Evolutionary conservation across 2,888 invertebrate species (phyloP), one percentile per base, ranked within the genome.

Genomic region (Petrophora chlorosata): DNA sequence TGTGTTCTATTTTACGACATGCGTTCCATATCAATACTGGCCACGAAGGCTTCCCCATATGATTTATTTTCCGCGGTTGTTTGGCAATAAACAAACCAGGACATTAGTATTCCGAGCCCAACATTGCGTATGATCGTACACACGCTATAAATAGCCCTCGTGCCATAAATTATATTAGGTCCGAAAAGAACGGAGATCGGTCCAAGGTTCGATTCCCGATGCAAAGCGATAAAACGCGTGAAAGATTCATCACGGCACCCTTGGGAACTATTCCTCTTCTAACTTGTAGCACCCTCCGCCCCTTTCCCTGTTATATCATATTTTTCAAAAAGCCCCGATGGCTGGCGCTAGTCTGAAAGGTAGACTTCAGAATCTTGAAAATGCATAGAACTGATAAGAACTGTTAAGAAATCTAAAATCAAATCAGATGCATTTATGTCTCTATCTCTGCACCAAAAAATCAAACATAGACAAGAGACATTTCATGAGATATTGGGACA

Each of bases 201-300:
- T 72, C 62, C 59, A 64, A 73, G 78, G 77, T 84, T 85, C 81
- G 82, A 82, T 80, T 83, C 80, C 67, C 75, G 79, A 82, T 83
- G 79, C 79, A 76, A 76, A 79, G 75, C 85, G 85, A 85, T 85
- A 86, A 87, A 85, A 78, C 82, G 85, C 83, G 82, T 83, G 81
- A 85, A 85, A 85, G 85, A 87, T 88, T 88, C 88, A 88, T 89
- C 87, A 82, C 76, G 65, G 75, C 79, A 71, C 86, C 79, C 84
- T 52, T 59, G 85, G 80, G 88, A 73, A 70, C 85, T 72, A 88
- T 88, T 82, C 71, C 79, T 88, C 82, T 81, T 79, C 79, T 65
- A 87, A 87, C 73, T 86, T 84, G 79, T 72, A 73, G 74, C 76
- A 77, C 69, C 76, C 73, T 77, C 69, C 68, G 39, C 47, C 75